Percentiles rank a stretch among this genome's conserved stretches.
Evolutionary conservation across 2,113 vertebrate genomes (phyloP).

Genomic region (Perca schrenkii): DNA sequence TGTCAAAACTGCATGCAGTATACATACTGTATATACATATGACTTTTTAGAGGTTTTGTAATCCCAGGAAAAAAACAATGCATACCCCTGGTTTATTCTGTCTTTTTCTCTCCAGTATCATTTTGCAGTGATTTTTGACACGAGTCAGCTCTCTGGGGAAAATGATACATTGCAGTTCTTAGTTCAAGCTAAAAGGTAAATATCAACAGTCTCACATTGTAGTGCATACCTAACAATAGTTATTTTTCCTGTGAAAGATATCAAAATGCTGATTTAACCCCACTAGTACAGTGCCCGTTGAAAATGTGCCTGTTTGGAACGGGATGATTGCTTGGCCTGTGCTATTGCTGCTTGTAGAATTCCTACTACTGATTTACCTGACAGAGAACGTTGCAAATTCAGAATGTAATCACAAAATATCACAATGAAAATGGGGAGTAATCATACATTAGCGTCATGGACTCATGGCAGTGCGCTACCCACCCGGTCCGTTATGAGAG

Average conservation of each 20-base stretch:
- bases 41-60: neutral
- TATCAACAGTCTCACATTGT: neutral
- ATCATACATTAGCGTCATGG: too few species aligned
- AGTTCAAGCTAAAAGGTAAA: conserved; percentile 92
- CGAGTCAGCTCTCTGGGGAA: conserved; percentile 92
- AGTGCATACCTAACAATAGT: neutral
- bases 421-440: too few species aligned
- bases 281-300: too few species aligned
- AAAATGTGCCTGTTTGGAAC: too few species aligned
- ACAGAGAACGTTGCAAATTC: too few species aligned
- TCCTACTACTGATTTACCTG: too few species aligned
- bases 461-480: too few species aligned
- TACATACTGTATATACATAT: too few species aligned
- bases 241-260: neutral
- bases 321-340: too few species aligned
- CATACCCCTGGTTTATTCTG: neutral
- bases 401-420: too few species aligned
- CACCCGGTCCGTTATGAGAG: too few species aligned
- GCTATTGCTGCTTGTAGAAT: too few species aligned
- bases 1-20: neutral
- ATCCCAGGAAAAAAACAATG: neutral
- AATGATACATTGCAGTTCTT: conserved; percentile 91
- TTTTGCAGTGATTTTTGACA: conserved; percentile 96
- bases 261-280: neutral
- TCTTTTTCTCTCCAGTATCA: conserved; percentile 87